Conservation (phyloP, 2,888 invertebrate genomes). For the Thelaira solivaga region DNA sequence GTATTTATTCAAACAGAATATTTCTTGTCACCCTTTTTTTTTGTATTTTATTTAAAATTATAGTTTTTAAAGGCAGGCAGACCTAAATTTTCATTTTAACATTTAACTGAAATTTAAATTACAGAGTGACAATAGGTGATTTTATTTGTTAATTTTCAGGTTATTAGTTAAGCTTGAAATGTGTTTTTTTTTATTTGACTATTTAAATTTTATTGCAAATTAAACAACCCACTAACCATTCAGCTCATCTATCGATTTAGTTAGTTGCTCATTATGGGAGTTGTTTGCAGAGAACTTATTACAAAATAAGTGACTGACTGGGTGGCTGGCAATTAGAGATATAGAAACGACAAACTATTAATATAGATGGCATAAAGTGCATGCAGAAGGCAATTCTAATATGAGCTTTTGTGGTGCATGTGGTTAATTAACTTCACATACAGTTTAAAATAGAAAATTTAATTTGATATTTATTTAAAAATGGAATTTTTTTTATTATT, state of each 20-base stretch:
- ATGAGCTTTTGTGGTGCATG: conserved; percentile 50
- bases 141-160: conserved; percentile 59
- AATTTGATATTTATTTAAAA: conserved; percentile 42
- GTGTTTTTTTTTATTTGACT: not conserved
- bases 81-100: conserved; percentile 53
- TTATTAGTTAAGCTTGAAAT: conserved; percentile 53
- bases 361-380: conserved; percentile 18
- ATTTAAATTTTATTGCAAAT: not conserved
- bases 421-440: conserved; percentile 56
- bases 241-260: not conserved
- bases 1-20: conserved; percentile 36
- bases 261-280: not conserved
- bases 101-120: conserved; percentile 59
- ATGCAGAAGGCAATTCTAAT: conserved; percentile 35
- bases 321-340: not conserved
- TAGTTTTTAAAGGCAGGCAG: conserved; percentile 23
- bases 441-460: conserved; percentile 47
- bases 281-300: not conserved
- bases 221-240: conserved; percentile 16
- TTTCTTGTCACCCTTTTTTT: not conserved
- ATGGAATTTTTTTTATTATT: conserved; percentile 30
- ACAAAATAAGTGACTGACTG: not conserved
- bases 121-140: conserved; percentile 60
- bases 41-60: conserved; percentile 6
- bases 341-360: not conserved